Base-by-base conservation (phyloP, 2,797 vertebrate species). In the Phrynocephalus forsythii region DNA sequence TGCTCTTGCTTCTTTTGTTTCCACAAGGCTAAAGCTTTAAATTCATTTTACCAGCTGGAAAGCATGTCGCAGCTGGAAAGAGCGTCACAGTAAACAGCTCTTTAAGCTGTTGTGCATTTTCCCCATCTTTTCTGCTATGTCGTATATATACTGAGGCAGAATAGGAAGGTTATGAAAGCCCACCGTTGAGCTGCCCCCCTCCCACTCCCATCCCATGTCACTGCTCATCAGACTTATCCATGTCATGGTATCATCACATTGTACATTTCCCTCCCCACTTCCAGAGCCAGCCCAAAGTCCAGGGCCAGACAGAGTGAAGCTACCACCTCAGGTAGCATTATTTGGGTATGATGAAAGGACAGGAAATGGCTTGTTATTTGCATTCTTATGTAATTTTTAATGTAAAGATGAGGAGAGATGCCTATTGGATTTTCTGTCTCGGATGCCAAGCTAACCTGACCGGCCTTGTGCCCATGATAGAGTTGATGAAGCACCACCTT, bases 21-120 rank as follows among this genome's bases (percentile, higher is more conserved):
- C 72, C 1, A 79, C 82, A 81, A 67, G 79, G 82, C 90, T 50
- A 89, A 30, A 87, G 67, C 0, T 0, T n/a, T 0, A 84, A 85
- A 48, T 60, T 90, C 80, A 7, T 66, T 78, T 68, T 87, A 92
- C 88, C 79, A 4, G 91, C 91, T 56, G 73, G 83, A 85, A 79
- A 72, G 16, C 86, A 79, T 66, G 10, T 5, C 10, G 3, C 79
- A 5, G 91, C 92, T 56, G 73, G 83, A 85, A 79, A 72, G 16
- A 89, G 72, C 66, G 10, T 8, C 24, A 8, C 0, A 1, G 90
- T 89, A 91, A 71, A 63, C 82, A 91, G 28, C 77, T 88, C 83
- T 76, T 81, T 83, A 81, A 78, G 24, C 78, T 79, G 79, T 76
- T 89, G 48, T 5, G 33, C 44, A 26, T 86, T 71, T 67, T 83